Evolutionary conservation across 1,140 invertebrate species (phyloP).

Genomic region (Euura saliciscinereae): DNA sequence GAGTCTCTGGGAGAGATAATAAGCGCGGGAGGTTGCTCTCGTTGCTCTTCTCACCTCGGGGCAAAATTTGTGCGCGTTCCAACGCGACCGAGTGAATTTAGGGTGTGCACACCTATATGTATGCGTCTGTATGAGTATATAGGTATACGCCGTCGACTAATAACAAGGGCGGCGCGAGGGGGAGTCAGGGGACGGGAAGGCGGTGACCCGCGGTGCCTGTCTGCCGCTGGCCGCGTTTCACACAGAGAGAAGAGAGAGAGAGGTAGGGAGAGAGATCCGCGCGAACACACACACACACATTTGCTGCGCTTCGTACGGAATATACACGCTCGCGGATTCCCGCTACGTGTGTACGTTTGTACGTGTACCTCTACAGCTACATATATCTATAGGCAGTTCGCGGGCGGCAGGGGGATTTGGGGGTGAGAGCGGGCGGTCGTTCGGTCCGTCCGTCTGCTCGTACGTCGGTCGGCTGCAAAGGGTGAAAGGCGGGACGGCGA

Average conservation of each 20-base stretch:
- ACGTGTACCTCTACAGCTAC: constrained; percentile 8
- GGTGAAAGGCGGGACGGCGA: constrained; percentile 26
- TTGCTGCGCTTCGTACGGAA: constrained; percentile 24
- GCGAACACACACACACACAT: constrained; percentile 18
- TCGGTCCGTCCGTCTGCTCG: constrained; percentile 17
- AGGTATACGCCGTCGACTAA: neutral
- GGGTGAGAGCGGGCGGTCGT: constrained; percentile 22
- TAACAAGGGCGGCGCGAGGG: neutral
- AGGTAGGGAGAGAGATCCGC: constrained; percentile 20
- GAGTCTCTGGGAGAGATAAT: neutral
- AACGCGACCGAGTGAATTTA: constrained; percentile 7
- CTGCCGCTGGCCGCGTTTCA: constrained; percentile 45
- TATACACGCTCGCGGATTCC: constrained; percentile 19
- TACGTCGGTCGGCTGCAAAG: constrained; percentile 20
- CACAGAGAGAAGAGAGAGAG: constrained; percentile 26
- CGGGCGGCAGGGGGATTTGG: constrained; percentile 24
- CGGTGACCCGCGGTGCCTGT: constrained; percentile 49
- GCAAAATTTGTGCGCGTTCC: constrained; percentile 6
- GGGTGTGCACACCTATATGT: neutral
- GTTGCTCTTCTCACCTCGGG: neutral
- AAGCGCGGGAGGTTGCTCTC: neutral
- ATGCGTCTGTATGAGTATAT: neutral
- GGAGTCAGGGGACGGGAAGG: constrained; percentile 34
- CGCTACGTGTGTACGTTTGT: constrained; percentile 11
- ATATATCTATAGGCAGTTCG: constrained; percentile 11